Base-by-base conservation (phyloP, 2,113 vertebrate genomes). In the Oenanthe oenanthe region DNA sequence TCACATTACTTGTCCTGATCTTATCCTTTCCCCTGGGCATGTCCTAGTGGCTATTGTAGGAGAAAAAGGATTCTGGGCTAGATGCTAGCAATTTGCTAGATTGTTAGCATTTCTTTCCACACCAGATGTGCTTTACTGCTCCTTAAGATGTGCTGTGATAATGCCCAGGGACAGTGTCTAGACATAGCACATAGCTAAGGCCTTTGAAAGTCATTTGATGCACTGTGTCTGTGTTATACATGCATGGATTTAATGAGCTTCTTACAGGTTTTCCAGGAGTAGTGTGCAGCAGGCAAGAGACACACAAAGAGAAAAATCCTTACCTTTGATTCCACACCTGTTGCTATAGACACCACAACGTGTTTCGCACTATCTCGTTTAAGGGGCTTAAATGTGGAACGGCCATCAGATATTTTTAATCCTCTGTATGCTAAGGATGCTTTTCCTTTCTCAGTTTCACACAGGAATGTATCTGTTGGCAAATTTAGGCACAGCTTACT, bases 241-340 rank as follows among this genome's bases (percentile, higher is more conserved):
- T 90, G 63, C 78, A 66, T 6, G 12, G 43, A n/a, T 95, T 93
- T 96, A 95, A 96, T 76, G 56, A 94, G 60, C 38, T 71, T 73
- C 81, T 92, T 22, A n/a, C 2, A 5, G 12, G 25, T 10, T 71
- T 92, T 92, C 77, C 63, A 76, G 36, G 47, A 56, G 19, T 15
- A 67, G 24, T 40, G 56, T 71, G 61, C 47, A 73, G 74, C 74
- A 83, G 31, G 53, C 38, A 81, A 81, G 40, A 86, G 54, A 68
- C 48, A 43, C 29, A 67, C 68, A 93, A 88, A 68, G n/a, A 71
- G 58, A 92, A 79, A 90, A 95, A 73, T 56, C 22, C 66, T 89
- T 81, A 89, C 74, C 74, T 95, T 93, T 81, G 34, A 80, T 94
- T 88, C 88, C 72, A 73, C 72, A 93, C 78, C 34, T 89, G 77